These are phyloP conservation scores for Melangyna quadrimaculata DNA, from an alignment of 2,888 invertebrate species.

Conservation along the genomic window DNA sequence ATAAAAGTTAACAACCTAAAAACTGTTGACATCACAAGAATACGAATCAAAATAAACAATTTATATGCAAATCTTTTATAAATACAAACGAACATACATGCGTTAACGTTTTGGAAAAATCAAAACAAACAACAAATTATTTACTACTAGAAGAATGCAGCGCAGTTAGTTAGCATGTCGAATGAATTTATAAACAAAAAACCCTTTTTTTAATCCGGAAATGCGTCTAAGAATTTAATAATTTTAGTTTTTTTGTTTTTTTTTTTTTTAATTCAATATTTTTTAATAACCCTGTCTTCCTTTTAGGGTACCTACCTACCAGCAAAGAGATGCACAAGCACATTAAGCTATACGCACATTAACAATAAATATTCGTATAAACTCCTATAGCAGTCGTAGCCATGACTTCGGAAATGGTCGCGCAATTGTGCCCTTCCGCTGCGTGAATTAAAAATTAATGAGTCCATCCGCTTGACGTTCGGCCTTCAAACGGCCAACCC, in stretches of 20 bases:
- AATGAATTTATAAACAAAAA: constrained; percentile 37
- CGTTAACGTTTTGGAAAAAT: neutral
- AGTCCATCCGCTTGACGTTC: constrained; percentile 58
- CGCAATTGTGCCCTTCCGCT: constrained; percentile 64
- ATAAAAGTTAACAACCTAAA: constrained; percentile 5
- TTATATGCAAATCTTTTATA: constrained; percentile 45
- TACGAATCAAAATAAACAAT: neutral
- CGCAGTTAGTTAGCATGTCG: constrained; percentile 1
- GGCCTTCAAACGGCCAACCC: constrained; percentile 59
- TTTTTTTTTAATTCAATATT: constrained; percentile 13
- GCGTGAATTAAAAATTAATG: constrained; percentile 67
- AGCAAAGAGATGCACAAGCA: constrained; percentile 4
- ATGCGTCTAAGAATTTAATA: constrained; percentile 52
- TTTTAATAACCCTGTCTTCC: constrained; percentile 36
- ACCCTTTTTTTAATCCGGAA: constrained; percentile 57
- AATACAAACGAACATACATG: no score
- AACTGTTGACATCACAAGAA: constrained; percentile 7
- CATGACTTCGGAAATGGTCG: constrained; percentile 36
- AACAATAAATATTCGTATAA: constrained; percentile 3
- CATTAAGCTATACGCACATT: neutral
- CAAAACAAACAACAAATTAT: constrained; percentile 14
- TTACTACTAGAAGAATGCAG: neutral
- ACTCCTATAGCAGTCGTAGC: neutral
- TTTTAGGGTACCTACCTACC: neutral
- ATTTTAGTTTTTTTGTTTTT: no score